Base-by-base conservation (phyloP, 2,888 invertebrate genomes). In the Myathropa florea region DNA sequence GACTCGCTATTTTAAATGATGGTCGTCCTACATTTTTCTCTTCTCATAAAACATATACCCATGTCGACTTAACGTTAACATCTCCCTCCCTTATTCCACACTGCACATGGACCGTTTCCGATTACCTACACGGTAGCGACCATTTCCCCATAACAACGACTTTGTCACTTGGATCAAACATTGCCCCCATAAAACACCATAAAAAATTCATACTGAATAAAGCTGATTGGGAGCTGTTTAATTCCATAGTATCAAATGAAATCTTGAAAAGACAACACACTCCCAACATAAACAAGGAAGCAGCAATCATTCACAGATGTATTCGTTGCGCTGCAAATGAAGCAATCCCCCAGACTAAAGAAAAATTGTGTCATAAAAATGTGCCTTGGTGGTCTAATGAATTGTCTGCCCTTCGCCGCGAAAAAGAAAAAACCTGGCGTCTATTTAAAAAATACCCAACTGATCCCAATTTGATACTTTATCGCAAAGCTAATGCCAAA, bases 1-100 rank as follows among this genome's bases (percentile, higher is more conserved):
- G n/a, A n/a, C n/a, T 3, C 77, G 68, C 57, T 2, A 39, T 72
- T 12, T 57, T 72, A 2, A 77, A 72, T 39, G 70, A 79, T 46
- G 64, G 75, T 33, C 46, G 57, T 18, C 68, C 70, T 21, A 78
- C 79, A 4, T 78, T 78, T 21, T 65, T 67, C 26, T 82, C 63
- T 10, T 59, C 72, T 2, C 78, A 72, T 14, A 36, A 18, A 55
- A 72, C 78, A 23, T 70, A 78, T 36, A 39, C 39, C 60, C 39
- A 57, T 28, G 68, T 73, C 26, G 78, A 71, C 24, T 23, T 82
- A 3, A 65, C 46, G 1, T 30, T 82, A 2, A 12, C 24, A 6
- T 65, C 71, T 21, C 36, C 76, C 7, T 60, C 36, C 59, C 24
- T 82, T 18, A 30, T 53, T 14, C 71, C 81, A 18, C 67, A 9